Conservation (phyloP, 2,888 invertebrate genomes). For the Leptinotarsa tumamoca region DNA sequence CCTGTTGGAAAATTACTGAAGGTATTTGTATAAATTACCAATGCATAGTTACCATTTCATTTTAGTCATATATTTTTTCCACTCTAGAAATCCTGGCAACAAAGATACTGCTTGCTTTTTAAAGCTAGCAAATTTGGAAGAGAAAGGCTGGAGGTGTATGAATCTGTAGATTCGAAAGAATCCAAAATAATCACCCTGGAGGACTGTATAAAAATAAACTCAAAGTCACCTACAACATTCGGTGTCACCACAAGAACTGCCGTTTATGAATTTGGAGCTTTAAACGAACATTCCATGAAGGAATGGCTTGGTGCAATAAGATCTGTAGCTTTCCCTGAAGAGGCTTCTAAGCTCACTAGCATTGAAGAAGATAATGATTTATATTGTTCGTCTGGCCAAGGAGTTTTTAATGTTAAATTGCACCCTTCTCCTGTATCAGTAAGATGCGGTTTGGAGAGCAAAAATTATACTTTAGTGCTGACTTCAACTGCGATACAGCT, state of each 20-base stretch:
- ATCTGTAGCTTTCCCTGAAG: slow-evolving; percentile 83
- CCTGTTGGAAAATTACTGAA: slow-evolving; percentile 82
- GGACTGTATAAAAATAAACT: slow-evolving; percentile 88
- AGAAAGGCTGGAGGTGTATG: slow-evolving; percentile 87
- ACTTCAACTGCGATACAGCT: slow-evolving; percentile 82
- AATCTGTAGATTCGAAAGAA: slow-evolving; percentile 72
- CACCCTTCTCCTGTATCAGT: slow-evolving; percentile 83
- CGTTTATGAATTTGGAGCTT: slow-evolving; percentile 73
- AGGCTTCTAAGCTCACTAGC: slow-evolving; percentile 68
- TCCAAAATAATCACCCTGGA: slow-evolving; percentile 82
- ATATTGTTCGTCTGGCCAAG: slow-evolving; percentile 88
- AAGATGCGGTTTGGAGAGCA: slow-evolving; percentile 78
- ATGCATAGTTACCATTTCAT: background rate
- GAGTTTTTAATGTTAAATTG: slow-evolving; percentile 80
- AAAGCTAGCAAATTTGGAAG: slow-evolving; percentile 88
- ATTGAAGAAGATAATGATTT: slow-evolving; percentile 90
- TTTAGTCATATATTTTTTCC: slow-evolving; percentile 58
- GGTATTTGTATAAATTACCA: slow-evolving; percentile 63
- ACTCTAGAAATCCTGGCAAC: slow-evolving; percentile 86
- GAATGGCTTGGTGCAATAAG: slow-evolving; percentile 86
- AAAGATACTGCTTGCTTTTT: slow-evolving; percentile 81
- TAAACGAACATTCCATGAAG: slow-evolving; percentile 77
- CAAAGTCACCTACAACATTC: slow-evolving; percentile 71
- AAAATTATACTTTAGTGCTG: slow-evolving; percentile 78
- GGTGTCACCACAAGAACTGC: slow-evolving; percentile 79